Evolutionary conservation across 1,140 invertebrate genomes (phyloP).

Genomic region (Manduca sexta): DNA sequence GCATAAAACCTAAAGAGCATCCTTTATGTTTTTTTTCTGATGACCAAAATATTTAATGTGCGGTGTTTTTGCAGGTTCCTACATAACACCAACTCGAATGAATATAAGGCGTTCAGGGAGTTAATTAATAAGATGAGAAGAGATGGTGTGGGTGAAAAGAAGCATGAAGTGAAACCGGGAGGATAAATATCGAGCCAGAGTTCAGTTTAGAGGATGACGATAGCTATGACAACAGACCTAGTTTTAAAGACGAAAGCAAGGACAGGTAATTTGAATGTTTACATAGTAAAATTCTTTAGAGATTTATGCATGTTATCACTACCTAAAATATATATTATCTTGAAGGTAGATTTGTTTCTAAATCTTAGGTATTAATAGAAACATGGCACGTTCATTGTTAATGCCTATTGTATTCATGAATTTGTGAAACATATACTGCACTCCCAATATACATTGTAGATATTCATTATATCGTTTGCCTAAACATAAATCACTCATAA

Average conservation of each 20-base stretch:
- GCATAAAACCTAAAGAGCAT: conserved; percentile 29
- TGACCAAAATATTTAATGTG: conserved; percentile 15
- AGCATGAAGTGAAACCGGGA: conserved; percentile 59
- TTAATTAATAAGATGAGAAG: conserved; percentile 45
- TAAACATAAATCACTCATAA: no score
- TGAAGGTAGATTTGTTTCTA: no score
- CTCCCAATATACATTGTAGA: no score
- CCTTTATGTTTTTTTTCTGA: conserved; percentile 24
- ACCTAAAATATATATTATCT: no score
- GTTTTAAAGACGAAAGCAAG: conserved; percentile 34
- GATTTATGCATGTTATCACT: no score
- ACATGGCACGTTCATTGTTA: no score
- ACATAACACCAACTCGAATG: conserved; percentile 57
- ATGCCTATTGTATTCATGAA: no score
- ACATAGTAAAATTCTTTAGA: neutral
- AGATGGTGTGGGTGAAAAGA: conserved; percentile 31
- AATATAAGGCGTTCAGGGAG: conserved; percentile 65
- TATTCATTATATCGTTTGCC: no score
- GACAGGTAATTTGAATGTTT: conserved; percentile 28
- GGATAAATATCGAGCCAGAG: conserved; percentile 70
- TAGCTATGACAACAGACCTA: conserved; percentile 38
- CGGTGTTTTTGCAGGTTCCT: conserved; percentile 61
- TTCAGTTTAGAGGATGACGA: conserved; percentile 68
- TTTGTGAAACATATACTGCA: no score
- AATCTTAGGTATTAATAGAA: no score